Conservation (phyloP, 2,888 invertebrate species). For the Melolontha melolontha region DNA sequence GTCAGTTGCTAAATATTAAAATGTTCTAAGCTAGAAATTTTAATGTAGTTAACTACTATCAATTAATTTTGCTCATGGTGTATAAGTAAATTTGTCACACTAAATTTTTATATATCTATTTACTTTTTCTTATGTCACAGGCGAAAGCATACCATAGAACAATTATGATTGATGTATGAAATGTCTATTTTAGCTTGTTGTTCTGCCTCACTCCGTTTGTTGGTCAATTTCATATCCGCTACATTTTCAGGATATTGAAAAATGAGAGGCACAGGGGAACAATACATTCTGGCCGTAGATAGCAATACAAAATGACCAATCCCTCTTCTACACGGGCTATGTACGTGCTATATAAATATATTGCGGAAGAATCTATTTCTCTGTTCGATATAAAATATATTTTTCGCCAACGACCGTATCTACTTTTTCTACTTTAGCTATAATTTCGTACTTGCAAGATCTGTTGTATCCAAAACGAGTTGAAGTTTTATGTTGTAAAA, state of each 20-base stretch:
- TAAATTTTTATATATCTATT: not conserved
- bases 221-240: slow-evolving; percentile 62
- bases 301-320: slow-evolving; percentile 53
- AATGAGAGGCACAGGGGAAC: slow-evolving; percentile 62
- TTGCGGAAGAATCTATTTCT: slow-evolving; percentile 30
- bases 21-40: too few species aligned
- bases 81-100: too few species aligned
- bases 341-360: slow-evolving; percentile 39
- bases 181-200: slow-evolving; percentile 34
- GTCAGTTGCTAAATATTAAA: too few species aligned
- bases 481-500: slow-evolving; percentile 21
- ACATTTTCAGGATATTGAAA: slow-evolving; percentile 64
- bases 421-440: slow-evolving; percentile 30
- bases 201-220: slow-evolving; percentile 42
- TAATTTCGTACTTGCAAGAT: slow-evolving; percentile 30
- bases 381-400: slow-evolving; percentile 33
- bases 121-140: not conserved
- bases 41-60: too few species aligned
- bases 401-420: slow-evolving; percentile 33
- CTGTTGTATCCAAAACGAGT: slow-evolving; percentile 14
- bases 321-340: slow-evolving; percentile 43
- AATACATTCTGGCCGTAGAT: slow-evolving; percentile 60
- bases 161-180: slow-evolving; percentile 31
- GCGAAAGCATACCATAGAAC: not conserved
- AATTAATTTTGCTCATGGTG: too few species aligned